Evolutionary conservation across 2,888 invertebrate genomes (phyloP).

Genomic region (Cremastinae sp.): DNA sequence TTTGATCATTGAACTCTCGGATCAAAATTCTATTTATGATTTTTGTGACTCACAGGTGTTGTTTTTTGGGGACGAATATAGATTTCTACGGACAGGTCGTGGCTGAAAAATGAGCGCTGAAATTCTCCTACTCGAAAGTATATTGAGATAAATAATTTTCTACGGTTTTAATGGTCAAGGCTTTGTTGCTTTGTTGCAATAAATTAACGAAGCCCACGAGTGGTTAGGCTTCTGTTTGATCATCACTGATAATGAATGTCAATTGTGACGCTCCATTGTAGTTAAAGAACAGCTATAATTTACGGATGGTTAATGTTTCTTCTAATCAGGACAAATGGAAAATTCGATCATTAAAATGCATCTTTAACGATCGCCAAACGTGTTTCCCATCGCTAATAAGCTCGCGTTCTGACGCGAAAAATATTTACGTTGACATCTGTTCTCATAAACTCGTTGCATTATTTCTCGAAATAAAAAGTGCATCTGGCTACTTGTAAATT

Average conservation of each 20-base stretch:
- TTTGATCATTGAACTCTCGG: too few species aligned
- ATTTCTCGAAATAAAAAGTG: too few species aligned
- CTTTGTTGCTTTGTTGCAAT: constrained; percentile 11
- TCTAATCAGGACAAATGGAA: constrained; percentile 31
- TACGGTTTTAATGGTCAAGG: neutral
- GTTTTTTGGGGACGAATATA: too few species aligned
- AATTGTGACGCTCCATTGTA: constrained; percentile 40
- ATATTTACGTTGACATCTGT: neutral
- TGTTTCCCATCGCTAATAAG: neutral
- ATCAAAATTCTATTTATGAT: too few species aligned
- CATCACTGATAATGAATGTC: constrained; percentile 54
- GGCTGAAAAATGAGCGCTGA: too few species aligned
- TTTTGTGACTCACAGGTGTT: too few species aligned
- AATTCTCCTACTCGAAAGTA: too few species aligned
- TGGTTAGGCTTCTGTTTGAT: constrained; percentile 9
- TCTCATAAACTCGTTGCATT: neutral
- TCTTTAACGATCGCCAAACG: constrained; percentile 9
- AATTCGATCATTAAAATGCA: constrained; percentile 24
- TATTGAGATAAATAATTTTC: neutral
- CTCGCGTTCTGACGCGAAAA: neutral
- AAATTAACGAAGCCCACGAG: constrained; percentile 46
- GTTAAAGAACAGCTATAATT: constrained; percentile 22
- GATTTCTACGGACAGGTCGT: too few species aligned
- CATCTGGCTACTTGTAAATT: too few species aligned
- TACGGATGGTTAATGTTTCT: constrained; percentile 14